Base-by-base conservation (phyloP, 2,888 invertebrate species). In the Globia sparganii region DNA sequence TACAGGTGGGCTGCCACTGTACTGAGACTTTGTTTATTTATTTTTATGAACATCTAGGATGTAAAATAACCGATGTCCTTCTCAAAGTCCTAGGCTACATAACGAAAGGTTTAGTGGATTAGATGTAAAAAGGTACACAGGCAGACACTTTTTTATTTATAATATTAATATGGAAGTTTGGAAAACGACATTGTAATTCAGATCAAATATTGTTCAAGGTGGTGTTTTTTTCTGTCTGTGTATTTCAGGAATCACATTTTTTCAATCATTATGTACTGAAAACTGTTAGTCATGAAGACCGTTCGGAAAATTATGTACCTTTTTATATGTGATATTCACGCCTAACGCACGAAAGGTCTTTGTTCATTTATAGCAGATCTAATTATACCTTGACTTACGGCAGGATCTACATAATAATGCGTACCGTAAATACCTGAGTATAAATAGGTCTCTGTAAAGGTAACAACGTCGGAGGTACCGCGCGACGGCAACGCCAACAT, bases 311-410 rank as follows among this genome's bases (percentile, higher is more conserved):
- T 46, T 46, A 21, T 18, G 25, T 56, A 34, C 53, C 8, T 83
- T 84, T 83, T 71, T 62, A 49, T 64, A 73, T 43, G n/a, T 69
- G 56, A 84, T 74, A 84, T 81, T 80, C 65, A 81, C 81, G 69
- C 80, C 56, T 65, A 53, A 80, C 40, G 73, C 67, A 66, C 81
- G 65, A 80, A 84, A 84, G 81, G 81, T 73, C 53, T 34, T 59
- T n/a, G 62, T 70, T 56, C 64, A 66, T 80, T 74, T 80, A 84
- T 80, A 81, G 74, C 49, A 49, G n/a, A 56, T 75, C 69, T 85
- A 81, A 81, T 81, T 84, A 74, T 84, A 80, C n/a, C 13, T 62
- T 66, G 69, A 43, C 66, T 65, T 66, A 81, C 66, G 40, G 61
- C 53, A 43, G 59, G 31, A 79, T 59, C 59, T 46, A 65, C 21